Evolutionary conservation across 2,113 vertebrate species (phyloP).

Genomic region (Cricetomys ansorgei): DNA sequence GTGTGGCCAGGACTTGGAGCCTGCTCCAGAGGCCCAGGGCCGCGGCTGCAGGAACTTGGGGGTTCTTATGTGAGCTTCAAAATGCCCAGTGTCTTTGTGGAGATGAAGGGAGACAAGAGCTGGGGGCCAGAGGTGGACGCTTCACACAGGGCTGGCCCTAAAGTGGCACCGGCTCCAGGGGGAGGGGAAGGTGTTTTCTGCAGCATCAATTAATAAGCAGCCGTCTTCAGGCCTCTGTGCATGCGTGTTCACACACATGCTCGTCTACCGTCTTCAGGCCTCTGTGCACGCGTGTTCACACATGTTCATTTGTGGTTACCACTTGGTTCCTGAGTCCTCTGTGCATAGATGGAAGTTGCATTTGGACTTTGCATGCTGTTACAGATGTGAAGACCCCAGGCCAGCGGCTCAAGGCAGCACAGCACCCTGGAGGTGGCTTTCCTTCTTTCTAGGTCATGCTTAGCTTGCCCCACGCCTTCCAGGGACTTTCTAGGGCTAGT

Average conservation of each 20-base stretch:
- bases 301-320: not conserved
- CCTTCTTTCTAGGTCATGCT: not conserved
- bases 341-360: not conserved
- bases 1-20: not conserved
- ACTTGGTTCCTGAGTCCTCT: not conserved
- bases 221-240: not conserved
- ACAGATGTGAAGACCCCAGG: not conserved
- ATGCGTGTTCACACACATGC: rapidly evolving
- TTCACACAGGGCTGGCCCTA: not conserved
- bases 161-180: not conserved
- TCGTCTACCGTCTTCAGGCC: not conserved
- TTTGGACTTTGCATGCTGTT: no score
- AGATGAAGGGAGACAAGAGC: not conserved
- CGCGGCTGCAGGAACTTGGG: not conserved
- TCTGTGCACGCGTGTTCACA: not conserved
- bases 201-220: not conserved
- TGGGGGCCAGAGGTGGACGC: not conserved
- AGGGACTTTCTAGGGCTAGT: not conserved
- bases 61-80: not conserved
- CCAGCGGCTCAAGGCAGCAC: not conserved
- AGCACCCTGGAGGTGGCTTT: not conserved
- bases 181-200: not conserved
- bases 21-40: not conserved
- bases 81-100: not conserved
- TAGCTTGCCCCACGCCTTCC: not conserved